phyloP scores from a whole-genome alignment of 2,113 vertebrate genomes.

The Semicossyphus pulcher region DNA sequence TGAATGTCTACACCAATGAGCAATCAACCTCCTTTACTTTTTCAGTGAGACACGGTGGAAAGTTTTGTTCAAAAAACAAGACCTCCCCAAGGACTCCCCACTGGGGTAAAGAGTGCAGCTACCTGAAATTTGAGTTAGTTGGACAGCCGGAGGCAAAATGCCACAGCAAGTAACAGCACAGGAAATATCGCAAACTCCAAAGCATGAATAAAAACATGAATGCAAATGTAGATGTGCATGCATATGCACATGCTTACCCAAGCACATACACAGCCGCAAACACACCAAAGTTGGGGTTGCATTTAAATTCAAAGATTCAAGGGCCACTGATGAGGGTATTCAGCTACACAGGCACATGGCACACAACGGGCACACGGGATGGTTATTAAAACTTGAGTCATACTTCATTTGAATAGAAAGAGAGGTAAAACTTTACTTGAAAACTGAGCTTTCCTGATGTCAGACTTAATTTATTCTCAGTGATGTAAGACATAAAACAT shows the following conservation, averaged over 20 bases:
- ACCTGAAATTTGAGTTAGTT: slow-evolving; percentile 54
- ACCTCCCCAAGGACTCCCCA: slow-evolving; percentile 50
- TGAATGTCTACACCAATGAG: slow-evolving; percentile 19
- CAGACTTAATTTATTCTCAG: neutral
- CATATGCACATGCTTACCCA: slow-evolving; percentile 5
- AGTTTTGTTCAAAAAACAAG: slow-evolving; percentile 62
- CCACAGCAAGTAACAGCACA: slow-evolving; percentile 24
- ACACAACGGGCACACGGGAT: neutral
- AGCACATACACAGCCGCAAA: slow-evolving; percentile 1
- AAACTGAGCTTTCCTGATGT: neutral
- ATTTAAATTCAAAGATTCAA: slow-evolving; percentile 21
- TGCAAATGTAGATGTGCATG: slow-evolving; percentile 29
- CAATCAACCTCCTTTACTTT: slow-evolving; percentile 43
- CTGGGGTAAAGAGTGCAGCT: slow-evolving; percentile 41
- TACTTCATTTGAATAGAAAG: neutral
- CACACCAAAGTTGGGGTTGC: neutral
- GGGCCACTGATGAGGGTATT: neutral
- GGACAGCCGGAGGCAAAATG: slow-evolving; percentile 48
- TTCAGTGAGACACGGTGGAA: slow-evolving; percentile 57
- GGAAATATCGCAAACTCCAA: slow-evolving; percentile 8
- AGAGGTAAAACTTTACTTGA: neutral
- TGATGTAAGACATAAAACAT: neutral
- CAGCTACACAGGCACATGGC: neutral
- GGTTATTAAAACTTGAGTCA: slow-evolving; percentile 7
- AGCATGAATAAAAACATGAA: slow-evolving; percentile 62